Conservation (phyloP, 2,888 invertebrate genomes). For the Ganaspis brasiliensis region DNA sequence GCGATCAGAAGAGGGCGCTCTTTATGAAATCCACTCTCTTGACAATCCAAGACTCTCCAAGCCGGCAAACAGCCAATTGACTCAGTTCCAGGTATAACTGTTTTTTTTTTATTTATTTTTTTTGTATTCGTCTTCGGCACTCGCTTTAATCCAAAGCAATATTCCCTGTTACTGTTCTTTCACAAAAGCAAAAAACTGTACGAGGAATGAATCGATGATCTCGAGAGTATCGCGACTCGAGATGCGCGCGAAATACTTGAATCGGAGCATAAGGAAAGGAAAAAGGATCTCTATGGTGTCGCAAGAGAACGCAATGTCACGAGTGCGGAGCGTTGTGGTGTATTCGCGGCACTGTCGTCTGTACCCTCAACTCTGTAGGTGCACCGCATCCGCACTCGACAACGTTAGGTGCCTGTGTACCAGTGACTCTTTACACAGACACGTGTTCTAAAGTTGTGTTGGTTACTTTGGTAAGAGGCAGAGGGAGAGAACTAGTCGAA, state of each 20-base stretch:
- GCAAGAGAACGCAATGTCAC: constrained; percentile 66
- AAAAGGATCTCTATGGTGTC: constrained; percentile 50
- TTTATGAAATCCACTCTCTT: not conserved
- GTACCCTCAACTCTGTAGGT: constrained; percentile 68
- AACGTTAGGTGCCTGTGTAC: constrained; percentile 56
- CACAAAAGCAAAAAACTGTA: too few species aligned
- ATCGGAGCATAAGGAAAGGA: not conserved
- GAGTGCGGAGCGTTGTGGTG: constrained; percentile 73
- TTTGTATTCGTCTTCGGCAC: too few species aligned
- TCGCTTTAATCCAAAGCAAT: too few species aligned
- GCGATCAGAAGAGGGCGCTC: not conserved
- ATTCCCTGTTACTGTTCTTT: too few species aligned
- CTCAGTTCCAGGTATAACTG: not conserved
- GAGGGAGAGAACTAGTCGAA: constrained; percentile 38
- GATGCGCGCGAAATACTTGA: not conserved
- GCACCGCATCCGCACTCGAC: constrained; percentile 69
- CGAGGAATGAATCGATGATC: too few species aligned
- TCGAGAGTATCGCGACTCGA: too few species aligned
- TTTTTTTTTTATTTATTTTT: not conserved
- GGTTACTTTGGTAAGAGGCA: constrained; percentile 48
- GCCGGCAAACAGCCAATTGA: not conserved
- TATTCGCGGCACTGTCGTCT: constrained; percentile 76
- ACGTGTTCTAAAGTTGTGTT: constrained; percentile 56
- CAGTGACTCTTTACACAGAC: constrained; percentile 55
- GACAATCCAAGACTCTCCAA: not conserved